Evolutionary conservation across 2,888 invertebrate genomes (phyloP).

Genomic region (Himalopsyche japonica): DNA sequence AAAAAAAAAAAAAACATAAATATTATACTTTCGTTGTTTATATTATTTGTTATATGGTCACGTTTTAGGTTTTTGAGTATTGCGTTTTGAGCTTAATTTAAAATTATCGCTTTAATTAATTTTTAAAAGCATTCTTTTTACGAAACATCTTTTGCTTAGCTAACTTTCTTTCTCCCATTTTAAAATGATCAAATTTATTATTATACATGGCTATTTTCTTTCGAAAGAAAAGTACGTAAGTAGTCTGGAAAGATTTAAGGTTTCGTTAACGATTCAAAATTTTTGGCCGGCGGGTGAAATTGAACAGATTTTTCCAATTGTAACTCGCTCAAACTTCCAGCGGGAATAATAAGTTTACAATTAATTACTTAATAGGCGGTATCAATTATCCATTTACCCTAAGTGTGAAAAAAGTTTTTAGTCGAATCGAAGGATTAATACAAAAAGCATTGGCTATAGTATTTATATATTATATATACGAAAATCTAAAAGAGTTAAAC

Average conservation of each 20-base stretch:
- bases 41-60: no score
- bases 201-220: background rate
- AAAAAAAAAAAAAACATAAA: no score
- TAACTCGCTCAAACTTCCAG: constrained; percentile 30
- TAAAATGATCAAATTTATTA: background rate
- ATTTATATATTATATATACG: no score
- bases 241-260: background rate
- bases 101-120: background rate
- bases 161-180: background rate
- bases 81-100: background rate
- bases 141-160: background rate
- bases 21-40: no score
- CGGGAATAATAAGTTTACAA: constrained; percentile 34
- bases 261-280: background rate
- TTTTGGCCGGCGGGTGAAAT: constrained; percentile 15
- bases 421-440: background rate
- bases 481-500: no score
- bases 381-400: background rate
- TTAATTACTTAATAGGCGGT: constrained; percentile 33
- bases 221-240: background rate
- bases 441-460: background rate
- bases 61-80: background rate
- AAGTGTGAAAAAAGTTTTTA: background rate
- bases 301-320: constrained; percentile 37
- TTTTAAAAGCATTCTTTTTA: background rate